Evolutionary conservation across 1,140 invertebrate genomes (phyloP).

Genomic region (Zaprionus ornatus): DNA sequence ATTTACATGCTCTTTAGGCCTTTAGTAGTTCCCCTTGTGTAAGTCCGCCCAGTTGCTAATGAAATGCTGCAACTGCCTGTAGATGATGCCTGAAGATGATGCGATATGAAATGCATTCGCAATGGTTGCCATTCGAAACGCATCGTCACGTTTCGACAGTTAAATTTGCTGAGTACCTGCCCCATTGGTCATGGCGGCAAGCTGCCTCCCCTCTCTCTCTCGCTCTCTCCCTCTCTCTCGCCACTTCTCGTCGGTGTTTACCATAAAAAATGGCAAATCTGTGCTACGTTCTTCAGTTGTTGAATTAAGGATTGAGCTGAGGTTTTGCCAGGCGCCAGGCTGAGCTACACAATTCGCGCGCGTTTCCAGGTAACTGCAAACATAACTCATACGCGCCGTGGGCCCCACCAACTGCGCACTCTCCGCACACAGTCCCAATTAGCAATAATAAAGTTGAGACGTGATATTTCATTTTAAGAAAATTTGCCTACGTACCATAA

Average conservation of each 20-base stretch:
- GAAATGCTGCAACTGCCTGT: conserved; percentile 24
- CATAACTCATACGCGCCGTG: conserved; percentile 78
- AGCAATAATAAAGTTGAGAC: conserved; percentile 82
- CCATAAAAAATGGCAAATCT: conserved; percentile 80
- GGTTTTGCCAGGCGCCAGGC: background rate
- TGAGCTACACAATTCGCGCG: conserved; percentile 2
- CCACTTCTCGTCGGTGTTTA: conserved; percentile 51
- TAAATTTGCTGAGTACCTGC: conserved; percentile 47
- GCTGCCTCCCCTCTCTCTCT: background rate
- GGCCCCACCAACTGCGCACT: conserved; percentile 7
- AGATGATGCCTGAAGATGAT: conserved; percentile 7
- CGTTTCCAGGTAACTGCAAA: conserved; percentile 64
- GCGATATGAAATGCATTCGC: conserved; percentile 33
- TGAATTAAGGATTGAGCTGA: conserved; percentile 14
- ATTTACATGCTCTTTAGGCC: conserved; percentile 1
- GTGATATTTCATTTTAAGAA: conserved; percentile 79
- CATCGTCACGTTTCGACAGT: conserved; percentile 66
- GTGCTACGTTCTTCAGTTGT: conserved; percentile 64
- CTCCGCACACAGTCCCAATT: conserved; percentile 49
- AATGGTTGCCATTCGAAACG: conserved; percentile 36
- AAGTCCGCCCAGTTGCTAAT: conserved; percentile 28
- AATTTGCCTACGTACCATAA: conserved; percentile 73
- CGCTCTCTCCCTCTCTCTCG: background rate
- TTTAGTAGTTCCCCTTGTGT: background rate
- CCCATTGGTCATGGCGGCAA: conserved; percentile 56